Percentiles rank a stretch among this genome's conserved stretches.
Conservation (phyloP, 1,140 invertebrate genomes). For the Colletes gigas region DNA sequence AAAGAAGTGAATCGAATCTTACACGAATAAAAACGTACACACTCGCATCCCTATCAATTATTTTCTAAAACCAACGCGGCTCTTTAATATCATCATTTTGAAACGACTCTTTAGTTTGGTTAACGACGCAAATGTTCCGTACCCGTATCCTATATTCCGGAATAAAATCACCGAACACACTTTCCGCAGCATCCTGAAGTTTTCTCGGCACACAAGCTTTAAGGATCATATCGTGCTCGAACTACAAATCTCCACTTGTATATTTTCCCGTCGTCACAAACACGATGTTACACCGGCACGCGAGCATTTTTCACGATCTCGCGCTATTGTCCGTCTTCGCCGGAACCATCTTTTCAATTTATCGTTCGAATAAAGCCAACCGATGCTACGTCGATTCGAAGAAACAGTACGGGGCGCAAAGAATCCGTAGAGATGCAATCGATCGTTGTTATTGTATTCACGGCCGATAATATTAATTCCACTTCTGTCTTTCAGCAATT, state of each 20-base stretch:
- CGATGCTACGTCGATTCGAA: neutral
- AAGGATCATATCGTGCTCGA: slow-evolving; percentile 28
- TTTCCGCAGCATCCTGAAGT: slow-evolving; percentile 49
- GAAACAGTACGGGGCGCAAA: neutral
- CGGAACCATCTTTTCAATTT: neutral
- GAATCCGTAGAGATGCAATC: slow-evolving; percentile 26
- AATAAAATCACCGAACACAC: neutral
- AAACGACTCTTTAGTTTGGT: neutral
- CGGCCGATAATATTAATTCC: neutral
- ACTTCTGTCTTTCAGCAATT: neutral
- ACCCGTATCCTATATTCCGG: slow-evolving; percentile 7
- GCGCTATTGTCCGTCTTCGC: neutral
- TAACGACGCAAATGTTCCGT: neutral
- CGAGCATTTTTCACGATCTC: too few relatives aligned
- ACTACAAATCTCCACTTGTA: neutral
- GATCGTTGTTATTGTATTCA: slow-evolving; percentile 10
- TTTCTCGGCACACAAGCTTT: slow-evolving; percentile 51
- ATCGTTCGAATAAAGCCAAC: neutral
- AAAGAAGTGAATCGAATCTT: too few relatives aligned
- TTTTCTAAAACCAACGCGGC: neutral
- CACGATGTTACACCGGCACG: neutral
- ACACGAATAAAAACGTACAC: too few relatives aligned
- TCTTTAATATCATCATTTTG: neutral
- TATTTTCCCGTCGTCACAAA: neutral
- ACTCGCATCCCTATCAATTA: too few relatives aligned